Evolutionary conservation across 2,888 invertebrate species (phyloP).

Genomic region (Pemphredon lugubris): DNA sequence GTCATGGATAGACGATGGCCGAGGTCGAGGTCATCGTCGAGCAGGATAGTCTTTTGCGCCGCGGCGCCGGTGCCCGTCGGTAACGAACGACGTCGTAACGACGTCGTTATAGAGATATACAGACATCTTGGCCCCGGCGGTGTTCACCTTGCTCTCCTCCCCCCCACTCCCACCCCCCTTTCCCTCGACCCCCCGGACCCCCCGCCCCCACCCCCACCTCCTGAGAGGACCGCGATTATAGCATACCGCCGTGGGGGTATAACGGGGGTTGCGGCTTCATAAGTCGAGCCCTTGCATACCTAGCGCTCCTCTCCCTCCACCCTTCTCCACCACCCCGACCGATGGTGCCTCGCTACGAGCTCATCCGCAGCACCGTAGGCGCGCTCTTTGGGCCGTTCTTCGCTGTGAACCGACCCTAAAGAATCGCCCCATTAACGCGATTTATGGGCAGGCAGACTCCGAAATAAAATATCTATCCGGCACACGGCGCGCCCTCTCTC

Average conservation of each 20-base stretch:
- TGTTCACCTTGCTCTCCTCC: slow-evolving; percentile 66
- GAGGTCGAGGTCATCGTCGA: slow-evolving; percentile 55
- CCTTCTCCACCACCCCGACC: too few species aligned
- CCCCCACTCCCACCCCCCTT: too few species aligned
- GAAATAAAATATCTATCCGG: slow-evolving; percentile 69
- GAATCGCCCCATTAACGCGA: slow-evolving; percentile 75
- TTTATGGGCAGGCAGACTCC: slow-evolving; percentile 66
- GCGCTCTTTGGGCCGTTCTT: slow-evolving; percentile 28
- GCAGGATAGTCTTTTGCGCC: slow-evolving; percentile 43
- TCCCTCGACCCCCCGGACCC: too few species aligned
- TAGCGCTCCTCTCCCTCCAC: slow-evolving; percentile 26
- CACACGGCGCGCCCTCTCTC: slow-evolving; percentile 15
- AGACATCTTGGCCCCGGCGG: slow-evolving; percentile 73
- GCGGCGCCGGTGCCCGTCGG: slow-evolving; percentile 39
- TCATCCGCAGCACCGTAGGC: slow-evolving; percentile 34
- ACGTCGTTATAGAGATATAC: slow-evolving; percentile 79
- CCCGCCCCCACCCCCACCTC: neutral
- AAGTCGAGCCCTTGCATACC: slow-evolving; percentile 70
- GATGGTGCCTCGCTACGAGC: too few species aligned
- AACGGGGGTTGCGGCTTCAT: slow-evolving; percentile 77
- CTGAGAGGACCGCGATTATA: slow-evolving; percentile 70
- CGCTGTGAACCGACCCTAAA: slow-evolving; percentile 64
- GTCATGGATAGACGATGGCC: slow-evolving; percentile 39
- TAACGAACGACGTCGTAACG: slow-evolving; percentile 73
- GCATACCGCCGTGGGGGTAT: slow-evolving; percentile 73